Percentiles rank a stretch among this genome's conserved stretches.
Conservation (phyloP, 2,888 invertebrate genomes). For the Ephialtes manifestator region DNA sequence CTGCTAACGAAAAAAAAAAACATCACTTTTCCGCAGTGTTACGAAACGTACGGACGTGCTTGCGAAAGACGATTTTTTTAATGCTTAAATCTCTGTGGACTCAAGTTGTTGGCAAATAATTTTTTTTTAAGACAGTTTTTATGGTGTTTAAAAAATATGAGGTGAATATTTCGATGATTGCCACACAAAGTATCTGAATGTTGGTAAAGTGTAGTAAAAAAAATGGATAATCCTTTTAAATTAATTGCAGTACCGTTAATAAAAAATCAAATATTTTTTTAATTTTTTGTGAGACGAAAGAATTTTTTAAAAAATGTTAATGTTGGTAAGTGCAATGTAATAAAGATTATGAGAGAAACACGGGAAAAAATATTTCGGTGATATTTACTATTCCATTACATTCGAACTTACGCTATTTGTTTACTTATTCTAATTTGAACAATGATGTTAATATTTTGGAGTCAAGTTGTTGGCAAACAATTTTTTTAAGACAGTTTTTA, state of each 20-base stretch:
- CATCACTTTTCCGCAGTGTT: conserved; percentile 51
- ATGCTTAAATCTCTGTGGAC: background rate
- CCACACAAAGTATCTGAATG: background rate
- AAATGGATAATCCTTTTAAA: no score
- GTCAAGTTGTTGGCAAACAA: background rate
- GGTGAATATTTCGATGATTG: background rate
- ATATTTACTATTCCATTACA: no score
- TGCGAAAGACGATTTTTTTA: conserved; percentile 15
- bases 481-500: background rate
- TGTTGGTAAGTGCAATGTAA: no score
- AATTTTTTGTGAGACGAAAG: no score
- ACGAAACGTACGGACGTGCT: conserved; percentile 44
- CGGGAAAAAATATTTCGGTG: no score
- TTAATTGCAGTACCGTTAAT: no score
- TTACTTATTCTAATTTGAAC: no score
- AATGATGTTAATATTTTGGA: no score
- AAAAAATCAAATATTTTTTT: no score
- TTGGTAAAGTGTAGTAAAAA: background rate
- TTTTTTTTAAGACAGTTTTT: background rate
- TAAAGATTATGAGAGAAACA: no score
- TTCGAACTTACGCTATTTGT: no score
- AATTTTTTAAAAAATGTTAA: no score
- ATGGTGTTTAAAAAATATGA: background rate
- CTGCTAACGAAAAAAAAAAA: conserved; percentile 35
- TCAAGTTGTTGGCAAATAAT: background rate